Evolutionary conservation across 2,888 invertebrate species (phyloP), one percentile per base, ranked within the genome.

Genomic region (Hanleya hanleyi): DNA sequence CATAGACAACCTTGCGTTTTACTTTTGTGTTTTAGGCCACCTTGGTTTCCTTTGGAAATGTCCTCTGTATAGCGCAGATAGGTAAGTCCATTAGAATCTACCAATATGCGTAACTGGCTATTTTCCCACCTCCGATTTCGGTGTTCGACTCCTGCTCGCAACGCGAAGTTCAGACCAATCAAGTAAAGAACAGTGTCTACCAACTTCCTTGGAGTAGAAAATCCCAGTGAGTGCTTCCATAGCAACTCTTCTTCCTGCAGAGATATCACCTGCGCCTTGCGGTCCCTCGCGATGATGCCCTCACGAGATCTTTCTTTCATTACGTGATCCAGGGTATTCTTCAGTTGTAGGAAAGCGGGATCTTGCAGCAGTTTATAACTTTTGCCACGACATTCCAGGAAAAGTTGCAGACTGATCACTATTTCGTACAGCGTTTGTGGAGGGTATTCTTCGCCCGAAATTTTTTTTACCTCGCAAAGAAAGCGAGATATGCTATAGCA

Each of bases 301-400:
- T 18, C 15, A 6, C 22, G 15, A 22, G n/a, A 51, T 26, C 51
- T 12, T 22, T 51, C 51, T 26, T 51, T 51, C 51, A 51, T 51
- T 9, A 51, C 51, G 51, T 51, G 51, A 51, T 51, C 51, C 12
- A 51, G 51, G 22, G 51, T 51, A 26, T 51, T 51, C 22, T 51
- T 51, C 9, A 51, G 51, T 51, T 51, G 41, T 7, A 51, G 51
- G 22, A 51, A 51, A 9, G 51, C 51, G 7, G 51, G 51, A 22
- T 51, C 51, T 22, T 51, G 51, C 26, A 51, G 22, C 22, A 51
- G 51, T 51, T 51, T 12, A 22, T 18, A 51, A 9, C 22, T 51
- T 51, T 22, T 51, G n/a, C 51, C 51, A 22, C 22, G 9, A 22
- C 9, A n/a, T 51, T 51, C 51, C 26, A 51, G 51, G 22, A 18